Conservation (phyloP, 2,888 invertebrate species). For the Liodrosophila aerea region DNA sequence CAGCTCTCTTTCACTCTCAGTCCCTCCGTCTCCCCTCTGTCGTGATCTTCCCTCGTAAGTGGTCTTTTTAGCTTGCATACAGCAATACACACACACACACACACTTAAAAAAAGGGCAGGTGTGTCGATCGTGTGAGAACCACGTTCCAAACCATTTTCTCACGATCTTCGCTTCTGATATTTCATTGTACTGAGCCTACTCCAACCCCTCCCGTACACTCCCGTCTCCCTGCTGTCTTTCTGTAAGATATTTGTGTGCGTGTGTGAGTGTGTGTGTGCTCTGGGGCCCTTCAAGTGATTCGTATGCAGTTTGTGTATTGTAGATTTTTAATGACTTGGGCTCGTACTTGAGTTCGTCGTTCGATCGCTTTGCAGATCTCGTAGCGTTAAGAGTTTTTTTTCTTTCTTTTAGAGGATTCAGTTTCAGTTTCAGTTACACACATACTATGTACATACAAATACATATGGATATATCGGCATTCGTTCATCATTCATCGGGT, state of each 20-base stretch:
- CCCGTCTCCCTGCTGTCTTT: constrained; percentile 8
- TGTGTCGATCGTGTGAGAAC: constrained; percentile 83
- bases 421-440: constrained; percentile 65
- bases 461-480: constrained; percentile 28
- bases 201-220: constrained; percentile 15
- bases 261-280: constrained; percentile 39
- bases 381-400: constrained; percentile 29
- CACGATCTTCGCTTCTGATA: constrained; percentile 82
- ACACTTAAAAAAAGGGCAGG: constrained; percentile 81
- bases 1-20: constrained; percentile 28
- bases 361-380: constrained; percentile 34
- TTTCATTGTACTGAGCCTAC: constrained; percentile 50
- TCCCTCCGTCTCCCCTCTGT: constrained; percentile 51
- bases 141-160: constrained; percentile 83
- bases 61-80: constrained; percentile 77
- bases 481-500: constrained; percentile 73
- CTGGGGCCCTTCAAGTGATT: constrained; percentile 67
- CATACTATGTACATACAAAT: constrained; percentile 13
- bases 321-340: constrained; percentile 76
- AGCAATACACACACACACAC: constrained; percentile 23
- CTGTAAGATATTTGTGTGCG: constrained; percentile 36
- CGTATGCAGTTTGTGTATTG: constrained; percentile 77
- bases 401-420: constrained; percentile 39
- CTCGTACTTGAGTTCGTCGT: constrained; percentile 60
- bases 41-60: constrained; percentile 82